phyloP scores from a whole-genome alignment of 1,140 invertebrate genomes.

The Olivierus martensii region DNA sequence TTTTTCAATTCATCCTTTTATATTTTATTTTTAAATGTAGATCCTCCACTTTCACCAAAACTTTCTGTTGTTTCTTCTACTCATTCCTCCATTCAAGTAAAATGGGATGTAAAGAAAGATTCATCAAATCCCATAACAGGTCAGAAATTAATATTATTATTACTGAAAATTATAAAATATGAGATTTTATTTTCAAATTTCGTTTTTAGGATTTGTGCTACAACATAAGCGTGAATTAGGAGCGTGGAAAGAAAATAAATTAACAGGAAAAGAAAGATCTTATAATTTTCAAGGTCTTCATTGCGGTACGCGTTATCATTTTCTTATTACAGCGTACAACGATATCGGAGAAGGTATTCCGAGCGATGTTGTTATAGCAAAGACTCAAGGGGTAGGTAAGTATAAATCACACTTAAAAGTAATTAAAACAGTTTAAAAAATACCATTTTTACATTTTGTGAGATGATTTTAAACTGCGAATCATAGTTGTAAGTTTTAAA shows the following conservation, averaged over 20 bases:
- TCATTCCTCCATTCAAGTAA: conserved; percentile 14
- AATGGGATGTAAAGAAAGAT: conserved; percentile 19
- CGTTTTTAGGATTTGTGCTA: background rate
- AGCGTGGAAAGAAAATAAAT: background rate
- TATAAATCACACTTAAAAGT: conserved; percentile 30
- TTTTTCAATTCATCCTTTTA: no score
- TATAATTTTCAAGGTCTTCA: conserved; percentile 42
- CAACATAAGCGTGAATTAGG: background rate
- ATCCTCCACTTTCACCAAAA: conserved; percentile 18
- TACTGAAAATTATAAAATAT: no score
- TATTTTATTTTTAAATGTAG: background rate
- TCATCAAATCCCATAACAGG: conserved; percentile 12
- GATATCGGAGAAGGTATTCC: conserved; percentile 73
- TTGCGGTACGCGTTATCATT: conserved; percentile 72
- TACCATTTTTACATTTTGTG: no score
- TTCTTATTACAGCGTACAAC: conserved; percentile 78
- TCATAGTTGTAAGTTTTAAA: no score
- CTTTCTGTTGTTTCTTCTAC: conserved; percentile 13
- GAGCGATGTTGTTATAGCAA: conserved; percentile 41
- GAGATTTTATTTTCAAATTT: no score
- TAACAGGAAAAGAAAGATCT: background rate
- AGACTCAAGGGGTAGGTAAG: conserved; percentile 37
- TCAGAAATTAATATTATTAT: no score
- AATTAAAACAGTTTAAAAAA: no score
- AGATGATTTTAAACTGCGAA: no score